These are phyloP conservation scores for Sinotaia quadrata DNA, from an alignment of 2,888 invertebrate species.

Conservation along the genomic window DNA sequence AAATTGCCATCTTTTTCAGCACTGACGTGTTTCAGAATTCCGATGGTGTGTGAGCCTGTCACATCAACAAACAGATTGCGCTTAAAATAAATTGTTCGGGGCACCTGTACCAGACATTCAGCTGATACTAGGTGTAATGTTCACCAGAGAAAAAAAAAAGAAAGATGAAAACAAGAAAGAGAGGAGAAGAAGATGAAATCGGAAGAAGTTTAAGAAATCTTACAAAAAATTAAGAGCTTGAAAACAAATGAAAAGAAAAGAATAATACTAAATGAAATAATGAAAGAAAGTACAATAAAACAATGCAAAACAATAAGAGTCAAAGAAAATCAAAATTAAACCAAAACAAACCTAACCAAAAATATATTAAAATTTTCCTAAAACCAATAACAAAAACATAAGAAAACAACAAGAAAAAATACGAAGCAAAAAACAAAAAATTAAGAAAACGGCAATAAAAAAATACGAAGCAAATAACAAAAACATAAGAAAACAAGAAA, in stretches of 20 bases:
- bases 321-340: neutral
- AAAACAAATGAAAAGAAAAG: too few relatives aligned
- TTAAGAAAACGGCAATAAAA: neutral
- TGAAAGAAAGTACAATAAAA: neutral
- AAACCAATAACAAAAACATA: neutral
- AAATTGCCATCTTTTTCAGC: constrained; percentile 46
- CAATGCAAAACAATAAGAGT: too few relatives aligned
- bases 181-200: too few relatives aligned
- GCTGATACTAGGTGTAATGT: too few relatives aligned
- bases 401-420: neutral
- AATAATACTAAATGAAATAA: neutral
- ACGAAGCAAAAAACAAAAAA: neutral
- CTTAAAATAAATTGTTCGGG: too few relatives aligned
- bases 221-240: too few relatives aligned
- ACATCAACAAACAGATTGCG: neutral
- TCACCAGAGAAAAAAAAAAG: too few relatives aligned
- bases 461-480: too few relatives aligned
- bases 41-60: constrained; percentile 50
- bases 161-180: too few relatives aligned
- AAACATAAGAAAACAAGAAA: neutral
- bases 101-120: too few relatives aligned
- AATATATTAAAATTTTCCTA: too few relatives aligned
- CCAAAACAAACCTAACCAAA: neutral
- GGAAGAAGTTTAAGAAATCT: too few relatives aligned
- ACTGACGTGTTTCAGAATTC: constrained; percentile 48